Percentiles rank a stretch among this genome's conserved stretches.
Conservation (phyloP, 1,140 invertebrate species). For the Drosophila mayri region DNA sequence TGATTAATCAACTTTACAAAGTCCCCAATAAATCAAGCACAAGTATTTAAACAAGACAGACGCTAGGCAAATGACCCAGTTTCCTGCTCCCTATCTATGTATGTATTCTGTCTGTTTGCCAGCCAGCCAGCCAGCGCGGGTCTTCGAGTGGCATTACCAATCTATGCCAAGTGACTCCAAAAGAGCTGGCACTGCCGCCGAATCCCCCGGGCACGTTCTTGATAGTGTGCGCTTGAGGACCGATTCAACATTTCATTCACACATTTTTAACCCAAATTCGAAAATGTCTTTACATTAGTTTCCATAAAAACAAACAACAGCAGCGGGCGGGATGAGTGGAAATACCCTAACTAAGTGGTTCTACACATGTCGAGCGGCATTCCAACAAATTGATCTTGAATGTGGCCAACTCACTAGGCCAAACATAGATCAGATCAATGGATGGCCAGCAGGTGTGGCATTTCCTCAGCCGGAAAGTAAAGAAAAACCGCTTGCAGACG, state of each 20-base stretch:
- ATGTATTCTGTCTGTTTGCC: background rate
- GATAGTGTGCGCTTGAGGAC: conserved; percentile 9
- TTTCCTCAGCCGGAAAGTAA: conserved; percentile 5
- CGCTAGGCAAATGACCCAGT: conserved; percentile 68
- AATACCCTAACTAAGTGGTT: conserved; percentile 34
- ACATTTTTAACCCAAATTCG: conserved; percentile 71
- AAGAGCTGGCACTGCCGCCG: conserved; percentile 7
- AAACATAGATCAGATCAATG: conserved; percentile 9
- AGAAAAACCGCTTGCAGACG: conserved; percentile 13
- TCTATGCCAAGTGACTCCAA: conserved; percentile 47
- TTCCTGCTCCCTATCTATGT: conserved; percentile 43
- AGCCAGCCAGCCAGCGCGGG: conserved; percentile 4
- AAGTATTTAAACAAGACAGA: conserved; percentile 59
- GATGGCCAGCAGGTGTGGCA: conserved; percentile 49
- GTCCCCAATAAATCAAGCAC: conserved; percentile 62
- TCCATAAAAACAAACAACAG: conserved; percentile 24
- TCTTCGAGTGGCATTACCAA: conserved; percentile 52
- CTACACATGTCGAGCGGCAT: conserved; percentile 46
- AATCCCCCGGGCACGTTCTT: conserved; percentile 19
- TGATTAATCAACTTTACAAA: conserved; percentile 77
- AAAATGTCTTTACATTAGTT: conserved; percentile 66
- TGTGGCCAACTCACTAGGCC: conserved; percentile 26
- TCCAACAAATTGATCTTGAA: conserved; percentile 59
- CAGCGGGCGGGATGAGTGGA: conserved; percentile 15
- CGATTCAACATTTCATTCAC: conserved; percentile 65